These are phyloP conservation scores for Campylomormyrus numenius DNA, from an alignment of 2,113 vertebrate species.

Conservation along the genomic window DNA sequence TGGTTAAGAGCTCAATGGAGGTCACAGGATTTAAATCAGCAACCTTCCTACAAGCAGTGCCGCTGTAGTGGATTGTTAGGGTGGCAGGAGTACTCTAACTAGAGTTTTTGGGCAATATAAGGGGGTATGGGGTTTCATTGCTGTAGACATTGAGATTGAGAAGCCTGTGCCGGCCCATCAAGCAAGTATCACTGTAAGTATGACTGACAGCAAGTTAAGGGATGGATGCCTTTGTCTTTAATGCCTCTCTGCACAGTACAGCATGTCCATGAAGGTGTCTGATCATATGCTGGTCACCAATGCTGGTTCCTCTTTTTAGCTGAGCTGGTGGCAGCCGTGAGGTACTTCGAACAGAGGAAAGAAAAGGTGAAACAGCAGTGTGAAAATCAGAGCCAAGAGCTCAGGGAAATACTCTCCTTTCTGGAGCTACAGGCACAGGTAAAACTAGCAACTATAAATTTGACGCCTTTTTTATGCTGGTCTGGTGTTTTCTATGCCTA, in stretches of 20 bases:
- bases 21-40: background rate
- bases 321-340: conserved; percentile 58
- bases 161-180: background rate
- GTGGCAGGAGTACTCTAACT: background rate
- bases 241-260: background rate
- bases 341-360: conserved; percentile 57
- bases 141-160: background rate
- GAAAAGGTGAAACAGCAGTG: conserved; percentile 32
- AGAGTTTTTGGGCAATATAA: background rate
- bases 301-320: conserved; percentile 33
- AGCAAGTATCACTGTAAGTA: background rate
- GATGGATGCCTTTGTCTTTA: background rate
- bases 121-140: background rate
- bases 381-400: conserved; percentile 41
- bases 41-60: background rate
- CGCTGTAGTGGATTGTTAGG: background rate
- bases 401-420: conserved; percentile 52
- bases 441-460: background rate
- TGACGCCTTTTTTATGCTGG: background rate
- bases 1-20: background rate
- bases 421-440: conserved; percentile 68
- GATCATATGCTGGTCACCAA: background rate
- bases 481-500: background rate
- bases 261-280: background rate
- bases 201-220: background rate